Conservation (phyloP, 2,797 vertebrate genomes). For the Brotula barbata region DNA sequence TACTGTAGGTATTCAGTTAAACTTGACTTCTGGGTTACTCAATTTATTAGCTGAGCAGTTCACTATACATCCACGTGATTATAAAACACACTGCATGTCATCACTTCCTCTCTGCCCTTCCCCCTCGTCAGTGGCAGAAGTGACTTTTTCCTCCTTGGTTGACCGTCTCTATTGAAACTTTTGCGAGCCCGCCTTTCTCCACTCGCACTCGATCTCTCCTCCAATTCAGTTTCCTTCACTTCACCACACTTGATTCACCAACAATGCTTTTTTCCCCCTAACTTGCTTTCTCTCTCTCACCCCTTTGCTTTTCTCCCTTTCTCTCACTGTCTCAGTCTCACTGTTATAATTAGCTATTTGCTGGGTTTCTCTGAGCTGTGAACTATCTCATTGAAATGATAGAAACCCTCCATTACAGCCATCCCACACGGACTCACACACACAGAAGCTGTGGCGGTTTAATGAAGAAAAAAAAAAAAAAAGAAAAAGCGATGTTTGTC, state of each 20-base stretch:
- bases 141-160: too few relatives aligned
- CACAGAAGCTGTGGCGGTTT: slow-evolving; percentile 25
- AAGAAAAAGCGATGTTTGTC: slow-evolving; percentile 32
- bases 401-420: slow-evolving; percentile 65
- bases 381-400: slow-evolving; percentile 62
- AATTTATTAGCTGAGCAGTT: too few relatives aligned
- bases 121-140: too few relatives aligned
- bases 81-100: too few relatives aligned
- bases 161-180: too few relatives aligned
- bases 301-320: slow-evolving; percentile 25
- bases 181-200: too few relatives aligned
- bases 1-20: too few relatives aligned
- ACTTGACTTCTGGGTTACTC: too few relatives aligned
- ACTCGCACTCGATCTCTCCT: background rate
- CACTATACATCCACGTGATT: too few relatives aligned
- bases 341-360: slow-evolving; percentile 68
- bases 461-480: slow-evolving; percentile 49
- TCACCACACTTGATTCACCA: slow-evolving; percentile 32
- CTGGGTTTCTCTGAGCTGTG: slow-evolving; percentile 63
- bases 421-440: background rate
- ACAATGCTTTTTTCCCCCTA: slow-evolving; percentile 1
- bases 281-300: slow-evolving; percentile 33
- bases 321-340: slow-evolving; percentile 13
- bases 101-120: too few relatives aligned
- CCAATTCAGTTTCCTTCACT: slow-evolving; percentile 11